Evolutionary conservation across 2,797 vertebrate species (phyloP), one percentile per base, ranked within the genome.

Genomic region (Sebastes aleutianus): DNA sequence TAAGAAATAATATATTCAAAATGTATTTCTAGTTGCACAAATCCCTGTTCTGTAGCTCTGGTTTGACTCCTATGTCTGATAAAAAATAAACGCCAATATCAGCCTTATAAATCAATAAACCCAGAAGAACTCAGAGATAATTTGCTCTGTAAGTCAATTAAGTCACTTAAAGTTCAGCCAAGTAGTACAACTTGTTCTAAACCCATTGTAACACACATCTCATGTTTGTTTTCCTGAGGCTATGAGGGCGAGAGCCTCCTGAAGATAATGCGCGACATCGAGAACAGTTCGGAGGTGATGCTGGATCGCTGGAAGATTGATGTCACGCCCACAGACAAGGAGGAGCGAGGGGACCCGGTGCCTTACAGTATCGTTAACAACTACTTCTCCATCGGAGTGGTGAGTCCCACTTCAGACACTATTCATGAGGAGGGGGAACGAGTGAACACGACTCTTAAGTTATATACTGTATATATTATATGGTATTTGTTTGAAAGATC

Each of bases 341-440:
- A 98, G 57, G 97, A 98, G 93, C 97, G 95, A 75, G 98, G 98
- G 69, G 98, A 99, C 92, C 97, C 97, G 78, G 97, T 98, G 95
- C 98, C 97, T 94, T 99, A 98, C 93, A 96, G 96, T 80, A 98
- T 99, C 85, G 93, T 99, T 79, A 99, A 99, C 95, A 99, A 98
- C 95, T 98, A 99, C 91, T 99, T 99, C 93, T 99, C 97, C 87
- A 98, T 99, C 80, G 97, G 98, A 12, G 97, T 98, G 97, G 97
- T 98, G 96, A 98, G 98, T 87, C n/a, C 0, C 1, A 8, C 34
- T 4, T 11, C 5, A 24, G 22, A 9, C 50, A n/a, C 20, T 8
- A 3, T 12, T 58, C 29, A 20, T 10, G 36, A 61, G 20, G 20
- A 0, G 10, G 34, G 7, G 18, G 20, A 32, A n/a, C 3, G 26